phyloP scores from a whole-genome alignment of 2,888 invertebrate genomes.

The Hyppa rectilinea region DNA sequence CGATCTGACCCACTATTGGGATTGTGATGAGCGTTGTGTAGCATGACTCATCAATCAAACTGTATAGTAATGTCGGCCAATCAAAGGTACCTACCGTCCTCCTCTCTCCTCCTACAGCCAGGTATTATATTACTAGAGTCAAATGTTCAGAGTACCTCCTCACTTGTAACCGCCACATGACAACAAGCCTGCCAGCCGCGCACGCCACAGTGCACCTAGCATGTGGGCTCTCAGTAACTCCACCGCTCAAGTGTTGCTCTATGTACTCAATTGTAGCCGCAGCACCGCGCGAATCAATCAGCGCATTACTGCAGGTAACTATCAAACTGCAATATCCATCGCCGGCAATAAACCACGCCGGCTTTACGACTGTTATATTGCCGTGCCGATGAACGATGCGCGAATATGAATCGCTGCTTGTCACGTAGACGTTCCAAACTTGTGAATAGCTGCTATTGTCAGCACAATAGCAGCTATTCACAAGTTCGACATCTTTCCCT shows the following conservation, averaged over 20 bases:
- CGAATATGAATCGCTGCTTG: constrained; percentile 21
- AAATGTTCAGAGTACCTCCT: background rate
- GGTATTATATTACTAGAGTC: background rate
- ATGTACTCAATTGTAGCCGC: constrained; percentile 20
- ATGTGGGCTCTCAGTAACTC: constrained; percentile 5
- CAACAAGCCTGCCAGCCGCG: no score
- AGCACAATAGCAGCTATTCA: no score
- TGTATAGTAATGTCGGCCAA: no score
- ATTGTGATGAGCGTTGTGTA: background rate
- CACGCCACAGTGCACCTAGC: background rate
- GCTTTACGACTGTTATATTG: constrained; percentile 7
- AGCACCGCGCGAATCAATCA: constrained; percentile 17
- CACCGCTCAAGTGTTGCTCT: constrained; percentile 17
- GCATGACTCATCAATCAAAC: background rate
- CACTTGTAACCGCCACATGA: background rate
- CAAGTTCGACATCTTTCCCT: no score
- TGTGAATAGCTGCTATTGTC: background rate
- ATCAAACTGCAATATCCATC: constrained; percentile 29
- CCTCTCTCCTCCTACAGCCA: background rate
- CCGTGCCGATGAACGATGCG: constrained; percentile 17
- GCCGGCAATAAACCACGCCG: constrained; percentile 19
- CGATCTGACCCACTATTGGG: background rate
- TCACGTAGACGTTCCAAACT: constrained; percentile 11
- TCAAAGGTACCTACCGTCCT: no score
- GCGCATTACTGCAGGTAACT: constrained; percentile 19